Conservation (phyloP, 2,888 invertebrate species). For the Temnothorax rugatulus region DNA sequence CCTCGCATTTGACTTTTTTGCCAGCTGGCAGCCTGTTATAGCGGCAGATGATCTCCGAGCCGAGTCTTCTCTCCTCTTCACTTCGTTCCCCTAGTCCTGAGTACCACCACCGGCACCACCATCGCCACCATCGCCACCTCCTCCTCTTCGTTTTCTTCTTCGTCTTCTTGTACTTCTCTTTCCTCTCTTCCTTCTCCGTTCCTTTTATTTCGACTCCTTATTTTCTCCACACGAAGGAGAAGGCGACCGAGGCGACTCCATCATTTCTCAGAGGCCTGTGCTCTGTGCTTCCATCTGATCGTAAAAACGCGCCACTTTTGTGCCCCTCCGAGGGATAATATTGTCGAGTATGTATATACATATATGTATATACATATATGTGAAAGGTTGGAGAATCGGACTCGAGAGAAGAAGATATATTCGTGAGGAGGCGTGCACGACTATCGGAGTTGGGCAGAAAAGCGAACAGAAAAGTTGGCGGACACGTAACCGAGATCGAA, state of each 20-base stretch:
- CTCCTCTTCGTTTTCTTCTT: slow-evolving; percentile 52
- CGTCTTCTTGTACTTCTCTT: slow-evolving; percentile 68
- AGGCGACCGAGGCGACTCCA: slow-evolving; percentile 76
- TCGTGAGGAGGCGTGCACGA: slow-evolving; percentile 46
- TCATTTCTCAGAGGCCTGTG: slow-evolving; percentile 77
- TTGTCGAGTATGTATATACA: slow-evolving; percentile 52
- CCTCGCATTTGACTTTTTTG: slow-evolving; percentile 85
- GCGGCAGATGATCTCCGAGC: slow-evolving; percentile 84
- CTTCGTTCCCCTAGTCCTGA: slow-evolving; percentile 68
- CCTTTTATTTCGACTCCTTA: slow-evolving; percentile 80
- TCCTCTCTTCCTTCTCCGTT: slow-evolving; percentile 70
- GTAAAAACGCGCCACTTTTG: slow-evolving; percentile 79
- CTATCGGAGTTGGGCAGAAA: slow-evolving; percentile 25
- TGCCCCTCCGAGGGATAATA: slow-evolving; percentile 75
- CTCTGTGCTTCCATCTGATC: slow-evolving; percentile 71
- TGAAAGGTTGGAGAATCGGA: slow-evolving; percentile 33
- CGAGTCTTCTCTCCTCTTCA: slow-evolving; percentile 71
- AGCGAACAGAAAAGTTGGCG: slow-evolving; percentile 39
- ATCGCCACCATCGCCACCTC: slow-evolving; percentile 69
- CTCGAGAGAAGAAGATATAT: slow-evolving; percentile 45
- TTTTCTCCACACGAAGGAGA: slow-evolving; percentile 71
- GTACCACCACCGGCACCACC: slow-evolving; percentile 65
- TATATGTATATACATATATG: not conserved
- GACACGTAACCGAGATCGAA: slow-evolving; percentile 37
- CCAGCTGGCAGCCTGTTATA: slow-evolving; percentile 85